Evolutionary conservation across 2,113 vertebrate genomes (phyloP).

Genomic region (Rhabdomys dilectus): DNA sequence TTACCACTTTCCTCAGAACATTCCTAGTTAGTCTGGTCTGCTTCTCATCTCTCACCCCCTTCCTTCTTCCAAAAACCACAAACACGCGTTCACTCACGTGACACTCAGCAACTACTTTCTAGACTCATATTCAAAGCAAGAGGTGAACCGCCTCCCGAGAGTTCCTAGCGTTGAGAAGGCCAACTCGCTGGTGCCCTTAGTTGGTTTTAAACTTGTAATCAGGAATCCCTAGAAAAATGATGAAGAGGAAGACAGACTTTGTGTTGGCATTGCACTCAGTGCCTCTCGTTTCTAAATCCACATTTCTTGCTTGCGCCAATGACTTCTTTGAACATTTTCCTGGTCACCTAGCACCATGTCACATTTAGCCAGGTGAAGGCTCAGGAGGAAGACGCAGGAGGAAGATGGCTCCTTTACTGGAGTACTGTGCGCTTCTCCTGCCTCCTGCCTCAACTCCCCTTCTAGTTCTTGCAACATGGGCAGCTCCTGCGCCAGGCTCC

Average conservation of each 20-base stretch:
- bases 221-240: background rate
- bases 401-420: background rate
- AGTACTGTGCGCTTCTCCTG: background rate
- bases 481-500: background rate
- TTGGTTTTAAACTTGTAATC: slow-evolving; percentile 12
- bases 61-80: background rate
- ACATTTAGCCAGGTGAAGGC: background rate
- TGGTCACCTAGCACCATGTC: background rate
- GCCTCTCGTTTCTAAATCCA: background rate
- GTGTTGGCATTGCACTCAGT: background rate
- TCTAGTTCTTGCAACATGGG: rapidly evolving
- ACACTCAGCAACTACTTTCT: background rate
- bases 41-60: background rate
- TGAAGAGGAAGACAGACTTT: background rate
- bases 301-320: background rate
- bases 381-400: rapidly evolving
- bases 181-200: background rate
- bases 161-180: background rate
- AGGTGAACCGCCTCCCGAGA: background rate
- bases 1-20: background rate
- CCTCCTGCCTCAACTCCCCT: rapidly evolving
- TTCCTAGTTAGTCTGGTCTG: slow-evolving; percentile 31
- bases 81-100: background rate
- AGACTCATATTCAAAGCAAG: background rate
- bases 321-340: background rate